These are phyloP conservation scores for Ramphastos sulfuratus DNA, from an alignment of 2,113 vertebrate genomes.

Conservation along the genomic window DNA sequence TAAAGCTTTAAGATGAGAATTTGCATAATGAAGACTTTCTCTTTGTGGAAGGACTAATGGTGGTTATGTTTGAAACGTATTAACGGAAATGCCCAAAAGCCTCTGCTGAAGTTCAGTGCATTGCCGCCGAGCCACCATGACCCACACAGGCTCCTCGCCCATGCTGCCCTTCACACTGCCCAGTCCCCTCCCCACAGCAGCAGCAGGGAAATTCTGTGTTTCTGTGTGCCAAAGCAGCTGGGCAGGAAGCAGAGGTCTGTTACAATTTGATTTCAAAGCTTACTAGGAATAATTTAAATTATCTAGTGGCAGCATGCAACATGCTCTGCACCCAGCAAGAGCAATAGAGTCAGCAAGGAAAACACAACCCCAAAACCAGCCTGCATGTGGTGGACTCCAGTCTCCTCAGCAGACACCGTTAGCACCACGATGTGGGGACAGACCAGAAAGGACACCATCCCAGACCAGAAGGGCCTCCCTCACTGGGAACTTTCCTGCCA, in stretches of 20 bases:
- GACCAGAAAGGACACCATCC: neutral
- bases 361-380: neutral
- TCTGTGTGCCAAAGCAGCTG: rapidly evolving
- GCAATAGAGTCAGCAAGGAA: neutral
- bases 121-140: neutral
- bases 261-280: neutral
- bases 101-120: neutral
- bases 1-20: constrained; percentile 80
- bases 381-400: neutral
- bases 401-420: neutral
- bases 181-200: neutral
- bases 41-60: constrained; percentile 42
- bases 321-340: neutral
- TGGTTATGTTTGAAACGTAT: constrained; percentile 41
- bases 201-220: rapidly evolving
- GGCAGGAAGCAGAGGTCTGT: neutral
- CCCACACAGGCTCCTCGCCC: rapidly evolving
- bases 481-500: neutral
- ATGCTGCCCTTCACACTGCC: rapidly evolving
- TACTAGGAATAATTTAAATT: neutral
- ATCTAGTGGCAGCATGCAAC: neutral
- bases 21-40: constrained; percentile 79
- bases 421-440: rapidly evolving
- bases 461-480: neutral
- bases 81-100: constrained; percentile 8